phyloP scores from a whole-genome alignment of 2,888 invertebrate species.

The Lymantria monacha region DNA sequence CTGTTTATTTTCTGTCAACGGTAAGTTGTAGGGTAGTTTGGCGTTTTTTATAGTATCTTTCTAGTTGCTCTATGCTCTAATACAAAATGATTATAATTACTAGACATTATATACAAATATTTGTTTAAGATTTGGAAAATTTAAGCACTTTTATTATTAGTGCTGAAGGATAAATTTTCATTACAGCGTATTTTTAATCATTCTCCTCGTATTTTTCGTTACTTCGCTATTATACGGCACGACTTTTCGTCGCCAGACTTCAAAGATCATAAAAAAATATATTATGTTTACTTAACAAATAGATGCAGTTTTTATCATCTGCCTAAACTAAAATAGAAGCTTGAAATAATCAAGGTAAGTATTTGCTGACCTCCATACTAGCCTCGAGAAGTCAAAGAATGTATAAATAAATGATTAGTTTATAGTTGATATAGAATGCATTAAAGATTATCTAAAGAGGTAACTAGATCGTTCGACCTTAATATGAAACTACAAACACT shows the following conservation, averaged over 20 bases:
- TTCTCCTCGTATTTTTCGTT: constrained; percentile 27
- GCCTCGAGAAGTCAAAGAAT: constrained; percentile 61
- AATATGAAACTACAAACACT: constrained; percentile 24
- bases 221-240: constrained; percentile 10
- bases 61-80: no score
- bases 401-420: constrained; percentile 36
- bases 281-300: constrained; percentile 58
- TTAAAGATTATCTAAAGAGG: constrained; percentile 40
- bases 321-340: constrained; percentile 48
- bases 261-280: constrained; percentile 50
- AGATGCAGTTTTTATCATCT: constrained; percentile 55
- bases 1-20: constrained; percentile 13
- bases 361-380: constrained; percentile 47
- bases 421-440: constrained; percentile 49
- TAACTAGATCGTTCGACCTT: constrained; percentile 32
- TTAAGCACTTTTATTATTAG: not conserved
- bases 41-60: no score
- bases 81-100: no score
- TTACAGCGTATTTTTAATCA: constrained; percentile 7
- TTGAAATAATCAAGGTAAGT: constrained; percentile 61
- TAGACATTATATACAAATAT: not conserved
- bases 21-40: no score
- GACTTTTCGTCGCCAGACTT: constrained; percentile 36
- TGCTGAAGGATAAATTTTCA: not conserved
- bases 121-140: not conserved